These are phyloP conservation scores for Naja naja DNA, from an alignment of 2,113 vertebrate genomes.

Conservation along the genomic window DNA sequence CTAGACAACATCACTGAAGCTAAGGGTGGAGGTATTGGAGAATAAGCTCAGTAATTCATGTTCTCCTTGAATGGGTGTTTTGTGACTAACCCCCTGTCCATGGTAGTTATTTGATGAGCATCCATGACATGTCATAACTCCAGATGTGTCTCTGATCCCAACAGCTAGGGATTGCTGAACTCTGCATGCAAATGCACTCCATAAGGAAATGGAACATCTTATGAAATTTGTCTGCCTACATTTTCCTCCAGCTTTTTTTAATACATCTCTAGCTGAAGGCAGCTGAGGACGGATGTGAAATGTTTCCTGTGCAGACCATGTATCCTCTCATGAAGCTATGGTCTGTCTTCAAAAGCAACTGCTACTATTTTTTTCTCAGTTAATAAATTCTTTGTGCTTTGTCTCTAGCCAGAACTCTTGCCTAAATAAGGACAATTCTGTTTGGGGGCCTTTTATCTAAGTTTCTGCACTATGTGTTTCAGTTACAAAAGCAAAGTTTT, in stretches of 20 bases:
- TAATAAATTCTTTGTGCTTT: background rate
- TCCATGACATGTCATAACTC: background rate
- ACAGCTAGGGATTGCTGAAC: background rate
- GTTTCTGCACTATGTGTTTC: constrained; percentile 1
- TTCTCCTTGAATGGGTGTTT: background rate
- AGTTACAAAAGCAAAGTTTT: constrained; percentile 34
- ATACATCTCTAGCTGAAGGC: background rate
- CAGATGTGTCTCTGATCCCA: background rate
- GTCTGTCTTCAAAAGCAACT: background rate
- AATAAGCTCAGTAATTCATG: background rate
- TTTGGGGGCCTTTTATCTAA: background rate
- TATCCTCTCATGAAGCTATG: background rate
- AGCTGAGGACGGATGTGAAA: background rate
- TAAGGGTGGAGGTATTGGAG: background rate
- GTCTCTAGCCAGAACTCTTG: background rate
- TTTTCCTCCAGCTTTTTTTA: background rate
- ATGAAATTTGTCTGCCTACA: background rate
- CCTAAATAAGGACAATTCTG: background rate
- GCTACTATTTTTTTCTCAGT: background rate
- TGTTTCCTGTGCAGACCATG: background rate
- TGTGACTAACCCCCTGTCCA: background rate
- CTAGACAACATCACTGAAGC: background rate
- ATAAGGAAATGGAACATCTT: background rate
- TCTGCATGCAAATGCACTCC: background rate
- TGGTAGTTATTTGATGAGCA: background rate